Conservation (phyloP, 2,888 invertebrate species). For the Chrysotoxum bicinctum region DNA sequence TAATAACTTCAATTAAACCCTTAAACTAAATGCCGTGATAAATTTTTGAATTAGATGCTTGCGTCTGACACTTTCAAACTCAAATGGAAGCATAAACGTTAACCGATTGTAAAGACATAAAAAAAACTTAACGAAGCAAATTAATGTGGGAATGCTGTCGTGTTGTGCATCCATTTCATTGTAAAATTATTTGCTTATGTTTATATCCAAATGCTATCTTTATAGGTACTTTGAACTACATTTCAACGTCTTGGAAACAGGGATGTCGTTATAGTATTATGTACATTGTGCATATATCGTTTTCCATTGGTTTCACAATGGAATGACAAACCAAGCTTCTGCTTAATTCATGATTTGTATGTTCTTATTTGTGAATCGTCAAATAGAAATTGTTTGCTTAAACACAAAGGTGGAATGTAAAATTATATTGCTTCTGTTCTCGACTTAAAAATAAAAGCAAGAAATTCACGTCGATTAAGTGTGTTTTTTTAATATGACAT, state of each 20-base stretch:
- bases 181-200: slow-evolving; percentile 38
- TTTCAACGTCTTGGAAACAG: background rate
- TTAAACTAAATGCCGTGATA: slow-evolving; percentile 53
- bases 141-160: slow-evolving; percentile 68
- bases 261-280: background rate
- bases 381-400: no score
- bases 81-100: slow-evolving; percentile 60
- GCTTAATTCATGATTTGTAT: no score
- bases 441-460: no score
- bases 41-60: slow-evolving; percentile 26
- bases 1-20: slow-evolving; percentile 45
- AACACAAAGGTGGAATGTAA: no score
- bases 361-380: no score
- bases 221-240: background rate
- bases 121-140: slow-evolving; percentile 58
- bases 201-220: background rate
- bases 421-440: no score
- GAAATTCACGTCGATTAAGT: no score
- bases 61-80: slow-evolving; percentile 51
- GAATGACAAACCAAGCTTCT: no score
- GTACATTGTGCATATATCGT: no score
- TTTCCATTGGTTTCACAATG: no score
- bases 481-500: no score
- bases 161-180: slow-evolving; percentile 56
- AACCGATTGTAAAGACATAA: slow-evolving; percentile 60